Evolutionary conservation across 2,113 vertebrate species (phyloP).

Genomic region (Cheirogaleus medius): DNA sequence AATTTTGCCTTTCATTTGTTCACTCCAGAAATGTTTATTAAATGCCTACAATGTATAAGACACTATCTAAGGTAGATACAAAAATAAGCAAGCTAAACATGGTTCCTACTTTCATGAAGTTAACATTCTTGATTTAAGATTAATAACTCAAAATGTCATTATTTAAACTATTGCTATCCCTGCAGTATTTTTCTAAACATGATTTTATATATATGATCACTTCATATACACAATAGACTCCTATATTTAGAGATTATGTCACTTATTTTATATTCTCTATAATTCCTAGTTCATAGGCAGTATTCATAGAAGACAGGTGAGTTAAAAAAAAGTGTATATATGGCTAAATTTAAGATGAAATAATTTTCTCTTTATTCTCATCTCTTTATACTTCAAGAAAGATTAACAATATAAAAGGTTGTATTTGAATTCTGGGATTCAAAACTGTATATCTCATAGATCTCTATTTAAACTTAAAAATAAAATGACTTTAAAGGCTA

Average conservation of each 20-base stretch:
- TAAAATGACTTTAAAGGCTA: constrained; percentile 58
- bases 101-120: neutral
- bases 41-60: neutral
- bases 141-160: neutral
- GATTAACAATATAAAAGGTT: constrained; percentile 65
- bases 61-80: neutral
- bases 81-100: neutral
- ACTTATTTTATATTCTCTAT: constrained; percentile 49
- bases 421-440: constrained; percentile 68
- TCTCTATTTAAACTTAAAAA: constrained; percentile 74
- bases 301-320: constrained; percentile 50
- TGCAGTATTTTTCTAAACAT: neutral
- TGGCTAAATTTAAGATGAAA: constrained; percentile 75
- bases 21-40: neutral
- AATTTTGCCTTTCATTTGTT: neutral
- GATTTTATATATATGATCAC: neutral
- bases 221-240: neutral
- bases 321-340: constrained; percentile 59
- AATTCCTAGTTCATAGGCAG: constrained; percentile 23
- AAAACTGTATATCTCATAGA: constrained; percentile 71
- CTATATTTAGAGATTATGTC: neutral
- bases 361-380: constrained; percentile 62
- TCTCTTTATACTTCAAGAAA: constrained; percentile 73
- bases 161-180: neutral
- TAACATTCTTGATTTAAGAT: neutral